A percentile compares a stretch with the other conserved stretches of the same genome.
Conservation (phyloP, 2,113 vertebrate genomes). For the Lethenteron camtschaticum region DNA sequence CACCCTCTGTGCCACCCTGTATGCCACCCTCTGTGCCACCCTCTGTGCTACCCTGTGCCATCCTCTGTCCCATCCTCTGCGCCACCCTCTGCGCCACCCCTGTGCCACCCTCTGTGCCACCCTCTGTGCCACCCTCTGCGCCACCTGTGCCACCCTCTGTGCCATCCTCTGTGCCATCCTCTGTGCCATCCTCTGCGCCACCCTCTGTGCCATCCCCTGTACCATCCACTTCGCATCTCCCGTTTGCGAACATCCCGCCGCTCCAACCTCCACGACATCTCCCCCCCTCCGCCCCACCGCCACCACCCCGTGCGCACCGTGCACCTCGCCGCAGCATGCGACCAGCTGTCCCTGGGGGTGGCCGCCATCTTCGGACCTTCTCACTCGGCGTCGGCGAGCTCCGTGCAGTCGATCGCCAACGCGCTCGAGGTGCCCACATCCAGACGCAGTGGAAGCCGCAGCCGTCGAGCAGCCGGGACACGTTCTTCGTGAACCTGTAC, state of each 20-base stretch:
- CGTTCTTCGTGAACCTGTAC: conserved; percentile 83
- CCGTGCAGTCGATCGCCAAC: conserved; percentile 89
- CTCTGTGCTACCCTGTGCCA: no score
- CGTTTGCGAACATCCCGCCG: neutral
- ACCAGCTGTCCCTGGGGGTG: conserved; percentile 79
- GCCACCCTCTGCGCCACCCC: no score
- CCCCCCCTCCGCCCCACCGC: neutral
- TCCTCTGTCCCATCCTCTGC: no score
- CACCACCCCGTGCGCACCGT: neutral
- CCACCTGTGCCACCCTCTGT: no score
- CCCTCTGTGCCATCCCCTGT: no score
- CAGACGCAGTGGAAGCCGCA: conserved; percentile 96
- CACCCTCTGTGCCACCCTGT: no score
- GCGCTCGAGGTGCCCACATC: conserved; percentile 95
- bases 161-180: no score
- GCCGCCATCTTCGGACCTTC: conserved; percentile 78
- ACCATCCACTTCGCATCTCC: no score
- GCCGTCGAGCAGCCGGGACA: conserved; percentile 61
- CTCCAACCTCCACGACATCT: neutral
- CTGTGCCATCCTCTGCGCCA: no score
- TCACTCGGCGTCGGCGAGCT: conserved; percentile 78
- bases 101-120: no score
- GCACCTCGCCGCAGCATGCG: conserved; percentile 39
- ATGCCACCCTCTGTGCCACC: no score
- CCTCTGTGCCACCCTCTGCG: no score